Conservation (phyloP, 2,888 invertebrate genomes). For the Nasonovia ribisnigri region DNA sequence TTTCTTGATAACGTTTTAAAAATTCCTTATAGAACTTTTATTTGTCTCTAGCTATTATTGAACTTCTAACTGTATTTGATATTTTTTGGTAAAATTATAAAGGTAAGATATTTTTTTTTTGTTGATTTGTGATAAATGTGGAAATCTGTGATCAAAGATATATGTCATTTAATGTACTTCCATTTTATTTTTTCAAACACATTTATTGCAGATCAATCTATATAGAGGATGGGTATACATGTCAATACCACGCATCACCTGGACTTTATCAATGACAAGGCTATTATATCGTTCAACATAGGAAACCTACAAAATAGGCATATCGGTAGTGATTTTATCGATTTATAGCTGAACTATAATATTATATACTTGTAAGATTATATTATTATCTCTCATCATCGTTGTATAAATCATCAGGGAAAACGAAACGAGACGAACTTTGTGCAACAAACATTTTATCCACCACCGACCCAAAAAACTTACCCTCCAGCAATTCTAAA, state of each 20-base stretch:
- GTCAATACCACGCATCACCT: slow-evolving; percentile 18
- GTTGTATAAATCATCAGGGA: slow-evolving; percentile 28
- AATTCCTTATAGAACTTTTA: neutral
- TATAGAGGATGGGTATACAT: neutral
- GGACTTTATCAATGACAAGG: slow-evolving; percentile 38
- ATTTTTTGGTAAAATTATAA: slow-evolving; percentile 2
- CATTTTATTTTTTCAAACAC: slow-evolving; percentile 15
- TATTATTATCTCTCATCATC: slow-evolving; percentile 33
- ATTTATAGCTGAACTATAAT: neutral
- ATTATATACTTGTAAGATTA: slow-evolving; percentile 10
- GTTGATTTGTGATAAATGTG: neutral
- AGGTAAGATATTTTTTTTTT: neutral
- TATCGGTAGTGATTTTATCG: slow-evolving; percentile 5
- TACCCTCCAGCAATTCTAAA: neutral
- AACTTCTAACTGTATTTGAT: neutral
- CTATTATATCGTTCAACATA: slow-evolving; percentile 28
- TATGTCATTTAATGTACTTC: neutral
- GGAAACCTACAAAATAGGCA: neutral
- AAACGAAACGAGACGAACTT: neutral
- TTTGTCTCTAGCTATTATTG: neutral
- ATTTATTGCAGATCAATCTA: slow-evolving; percentile 38
- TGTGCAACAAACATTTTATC: slow-evolving; percentile 6
- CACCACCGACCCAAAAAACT: neutral
- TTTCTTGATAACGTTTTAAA: neutral
- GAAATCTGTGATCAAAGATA: no score